Conservation (phyloP, 2,113 vertebrate genomes). For the Otis tarda region DNA sequence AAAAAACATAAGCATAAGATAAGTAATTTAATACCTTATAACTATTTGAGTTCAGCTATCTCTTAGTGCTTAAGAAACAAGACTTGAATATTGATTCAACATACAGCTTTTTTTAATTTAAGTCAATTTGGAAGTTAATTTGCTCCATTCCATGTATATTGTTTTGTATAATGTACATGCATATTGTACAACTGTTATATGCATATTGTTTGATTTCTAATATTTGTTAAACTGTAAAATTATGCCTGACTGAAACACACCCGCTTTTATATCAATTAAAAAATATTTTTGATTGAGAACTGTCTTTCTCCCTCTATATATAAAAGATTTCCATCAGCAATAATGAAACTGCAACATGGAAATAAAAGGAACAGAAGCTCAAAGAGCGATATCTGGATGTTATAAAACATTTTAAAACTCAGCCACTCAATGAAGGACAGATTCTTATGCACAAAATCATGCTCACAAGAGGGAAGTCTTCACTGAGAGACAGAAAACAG, state of each 20-base stretch:
- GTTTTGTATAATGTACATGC: not conserved
- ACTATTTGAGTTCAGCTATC: not conserved
- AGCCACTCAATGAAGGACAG: not conserved
- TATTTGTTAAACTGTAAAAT: not conserved
- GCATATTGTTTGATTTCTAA: not conserved
- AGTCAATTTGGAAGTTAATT: not conserved
- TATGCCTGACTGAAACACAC: not conserved
- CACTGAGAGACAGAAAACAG: not conserved
- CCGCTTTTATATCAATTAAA: accelerated
- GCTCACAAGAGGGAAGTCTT: not conserved
- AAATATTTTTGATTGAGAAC: not conserved
- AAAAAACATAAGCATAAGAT: not conserved
- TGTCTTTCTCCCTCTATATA: not conserved
- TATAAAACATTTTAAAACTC: not conserved
- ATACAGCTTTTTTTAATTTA: not conserved
- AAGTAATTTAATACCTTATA: not conserved
- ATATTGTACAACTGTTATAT: not conserved
- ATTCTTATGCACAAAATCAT: not conserved
- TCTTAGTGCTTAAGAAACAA: not conserved
- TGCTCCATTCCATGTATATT: not conserved
- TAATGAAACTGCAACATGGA: not conserved
- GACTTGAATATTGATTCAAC: not conserved
- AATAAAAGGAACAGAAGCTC: not conserved
- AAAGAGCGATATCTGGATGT: not conserved
- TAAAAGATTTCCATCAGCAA: not conserved